These are phyloP conservation scores for Lasioglossum baleicum DNA, from an alignment of 1,140 invertebrate genomes.

Conservation along the genomic window DNA sequence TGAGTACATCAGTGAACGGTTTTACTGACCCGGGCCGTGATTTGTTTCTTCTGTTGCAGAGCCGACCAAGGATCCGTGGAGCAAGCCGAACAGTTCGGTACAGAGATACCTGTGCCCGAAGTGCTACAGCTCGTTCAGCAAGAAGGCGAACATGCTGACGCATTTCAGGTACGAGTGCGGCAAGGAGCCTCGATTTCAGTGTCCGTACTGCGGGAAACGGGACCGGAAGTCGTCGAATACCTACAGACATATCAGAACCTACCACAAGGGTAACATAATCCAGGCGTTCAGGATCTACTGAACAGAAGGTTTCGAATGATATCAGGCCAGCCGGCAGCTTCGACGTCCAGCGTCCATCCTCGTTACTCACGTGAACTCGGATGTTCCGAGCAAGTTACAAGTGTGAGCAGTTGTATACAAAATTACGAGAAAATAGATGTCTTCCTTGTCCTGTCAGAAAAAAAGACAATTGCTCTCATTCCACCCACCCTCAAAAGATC, in stretches of 20 bases:
- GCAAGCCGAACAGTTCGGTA: not conserved
- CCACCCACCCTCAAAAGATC: not conserved
- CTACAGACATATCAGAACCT: constrained; percentile 74
- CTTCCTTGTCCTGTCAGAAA: constrained; percentile 12
- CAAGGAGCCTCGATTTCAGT: constrained; percentile 78
- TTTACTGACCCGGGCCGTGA: constrained; percentile 22
- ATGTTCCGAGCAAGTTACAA: not conserved
- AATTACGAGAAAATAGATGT: constrained; percentile 29
- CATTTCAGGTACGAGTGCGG: constrained; percentile 74
- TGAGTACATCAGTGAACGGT: not conserved
- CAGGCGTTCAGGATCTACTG: constrained; percentile 63
- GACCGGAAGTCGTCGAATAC: constrained; percentile 67
- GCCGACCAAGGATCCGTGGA: not conserved
- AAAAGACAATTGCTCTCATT: constrained; percentile 4
- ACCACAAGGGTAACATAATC: constrained; percentile 62
- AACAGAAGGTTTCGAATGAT: constrained; percentile 4
- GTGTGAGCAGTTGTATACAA: constrained; percentile 17
- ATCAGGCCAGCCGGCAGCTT: too few relatives aligned
- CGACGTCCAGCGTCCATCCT: not conserved
- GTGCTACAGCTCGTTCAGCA: constrained; percentile 57
- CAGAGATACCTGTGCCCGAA: constrained; percentile 57
- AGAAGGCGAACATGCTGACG: constrained; percentile 64
- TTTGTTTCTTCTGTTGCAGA: constrained; percentile 59
- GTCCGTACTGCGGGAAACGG: constrained; percentile 73
- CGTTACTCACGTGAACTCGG: not conserved